Percentiles rank a stretch among this genome's conserved stretches.
phyloP scores from a whole-genome alignment of 2,797 vertebrate genomes.

The Onychomys leucogaster region DNA sequence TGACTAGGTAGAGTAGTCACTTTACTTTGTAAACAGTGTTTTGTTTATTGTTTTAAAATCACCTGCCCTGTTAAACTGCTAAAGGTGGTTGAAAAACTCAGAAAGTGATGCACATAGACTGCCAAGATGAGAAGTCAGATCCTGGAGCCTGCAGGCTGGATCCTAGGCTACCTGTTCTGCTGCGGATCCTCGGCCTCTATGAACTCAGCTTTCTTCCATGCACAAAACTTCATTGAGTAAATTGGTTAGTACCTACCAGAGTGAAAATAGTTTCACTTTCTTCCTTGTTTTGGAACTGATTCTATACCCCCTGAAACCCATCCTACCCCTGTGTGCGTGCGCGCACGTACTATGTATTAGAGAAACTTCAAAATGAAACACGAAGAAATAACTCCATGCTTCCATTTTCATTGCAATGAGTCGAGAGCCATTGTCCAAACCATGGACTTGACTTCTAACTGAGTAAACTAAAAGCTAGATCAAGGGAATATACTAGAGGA shows the following conservation, averaged over 20 bases:
- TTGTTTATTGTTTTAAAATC: slow-evolving; percentile 35
- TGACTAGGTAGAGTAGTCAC: neutral
- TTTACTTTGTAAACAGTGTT: neutral
- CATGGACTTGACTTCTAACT: neutral
- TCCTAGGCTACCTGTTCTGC: neutral
- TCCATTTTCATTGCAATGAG: neutral
- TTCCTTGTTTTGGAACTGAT: neutral
- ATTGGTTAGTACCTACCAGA: neutral
- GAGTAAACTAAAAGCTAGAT: neutral
- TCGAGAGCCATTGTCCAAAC: neutral
- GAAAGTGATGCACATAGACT: neutral
- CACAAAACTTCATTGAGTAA: neutral
- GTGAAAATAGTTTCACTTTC: neutral
- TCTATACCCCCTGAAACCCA: neutral
- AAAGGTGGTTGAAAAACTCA: neutral
- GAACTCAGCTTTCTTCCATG: neutral
- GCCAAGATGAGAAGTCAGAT: neutral
- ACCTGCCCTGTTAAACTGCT: neutral
- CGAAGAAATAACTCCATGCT: neutral
- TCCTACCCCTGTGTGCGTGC: too few species aligned
- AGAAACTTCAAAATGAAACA: neutral
- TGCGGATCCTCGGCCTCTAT: neutral
- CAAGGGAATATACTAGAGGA: neutral
- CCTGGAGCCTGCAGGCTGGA: accelerated
- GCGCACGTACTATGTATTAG: neutral